phyloP scores from a whole-genome alignment of 2,113 vertebrate species.

The Halcyon malimbica region DNA sequence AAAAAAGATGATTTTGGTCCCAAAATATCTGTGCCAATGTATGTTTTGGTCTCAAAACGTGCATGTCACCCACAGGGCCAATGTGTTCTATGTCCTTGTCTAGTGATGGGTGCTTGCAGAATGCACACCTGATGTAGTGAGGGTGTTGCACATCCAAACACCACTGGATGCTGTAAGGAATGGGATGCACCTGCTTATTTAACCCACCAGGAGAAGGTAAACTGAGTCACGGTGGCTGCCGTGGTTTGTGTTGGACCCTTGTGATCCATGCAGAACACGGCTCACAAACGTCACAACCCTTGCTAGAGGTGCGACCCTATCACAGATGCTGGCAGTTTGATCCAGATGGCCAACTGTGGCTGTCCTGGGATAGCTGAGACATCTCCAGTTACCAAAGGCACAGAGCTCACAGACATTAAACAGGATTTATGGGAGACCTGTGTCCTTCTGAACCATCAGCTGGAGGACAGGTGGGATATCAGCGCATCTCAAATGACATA shows the following conservation, averaged over 20 bases:
- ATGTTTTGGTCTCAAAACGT: too few species aligned
- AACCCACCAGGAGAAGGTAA: neutral
- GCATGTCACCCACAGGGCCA: neutral
- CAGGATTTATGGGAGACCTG: neutral
- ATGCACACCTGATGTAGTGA: neutral
- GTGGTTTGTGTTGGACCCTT: neutral
- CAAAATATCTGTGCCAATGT: neutral
- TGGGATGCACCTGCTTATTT: neutral
- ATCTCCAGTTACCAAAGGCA: neutral
- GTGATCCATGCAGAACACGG: neutral
- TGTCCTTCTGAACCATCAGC: neutral
- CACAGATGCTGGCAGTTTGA: neutral
- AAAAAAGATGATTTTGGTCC: neutral
- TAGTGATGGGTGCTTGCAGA: neutral
- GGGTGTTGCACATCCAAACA: neutral
- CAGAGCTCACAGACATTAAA: neutral
- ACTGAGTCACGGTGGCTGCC: neutral
- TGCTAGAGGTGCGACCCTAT: neutral
- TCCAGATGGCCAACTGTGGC: neutral
- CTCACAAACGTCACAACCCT: neutral
- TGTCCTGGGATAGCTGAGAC: neutral
- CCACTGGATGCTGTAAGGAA: neutral
- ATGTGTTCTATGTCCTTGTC: neutral
- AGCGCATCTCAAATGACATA: neutral
- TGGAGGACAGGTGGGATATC: neutral